Evolutionary conservation across 2,797 vertebrate species (phyloP).

Genomic region (Crenichthys baileyi): DNA sequence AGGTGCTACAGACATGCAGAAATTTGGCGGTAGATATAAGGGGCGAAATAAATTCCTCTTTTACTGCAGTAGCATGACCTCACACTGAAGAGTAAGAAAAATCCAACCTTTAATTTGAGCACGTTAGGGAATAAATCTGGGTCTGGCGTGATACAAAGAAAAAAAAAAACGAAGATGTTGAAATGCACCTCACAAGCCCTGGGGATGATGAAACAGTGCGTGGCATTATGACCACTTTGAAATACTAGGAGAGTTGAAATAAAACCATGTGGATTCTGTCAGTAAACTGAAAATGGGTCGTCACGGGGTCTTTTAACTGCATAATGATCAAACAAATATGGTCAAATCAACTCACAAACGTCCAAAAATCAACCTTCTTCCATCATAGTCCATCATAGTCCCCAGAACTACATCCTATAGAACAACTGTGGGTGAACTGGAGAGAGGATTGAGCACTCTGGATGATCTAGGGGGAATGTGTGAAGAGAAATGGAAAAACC

Average conservation of each 20-base stretch:
- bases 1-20: background rate
- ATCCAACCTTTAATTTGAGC: background rate
- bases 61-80: background rate
- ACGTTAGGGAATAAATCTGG: background rate
- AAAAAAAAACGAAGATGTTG: no score
- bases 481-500: background rate
- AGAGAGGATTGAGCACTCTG: background rate
- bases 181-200: background rate
- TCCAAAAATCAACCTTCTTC: background rate
- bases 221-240: no score
- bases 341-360: no score
- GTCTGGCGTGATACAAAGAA: no score
- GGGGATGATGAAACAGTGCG: no score
- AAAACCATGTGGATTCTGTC: background rate
- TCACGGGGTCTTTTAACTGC: background rate
- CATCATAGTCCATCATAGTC: background rate
- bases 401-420: background rate
- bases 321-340: background rate
- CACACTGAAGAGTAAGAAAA: background rate
- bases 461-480: background rate
- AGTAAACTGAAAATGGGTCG: background rate
- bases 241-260: background rate
- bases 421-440: background rate
- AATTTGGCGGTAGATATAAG: background rate
- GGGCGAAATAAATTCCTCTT: background rate